Evolutionary conservation across 2,888 invertebrate species (phyloP), one percentile per base, ranked within the genome.

Genomic region (Notodonta ziczac): DNA sequence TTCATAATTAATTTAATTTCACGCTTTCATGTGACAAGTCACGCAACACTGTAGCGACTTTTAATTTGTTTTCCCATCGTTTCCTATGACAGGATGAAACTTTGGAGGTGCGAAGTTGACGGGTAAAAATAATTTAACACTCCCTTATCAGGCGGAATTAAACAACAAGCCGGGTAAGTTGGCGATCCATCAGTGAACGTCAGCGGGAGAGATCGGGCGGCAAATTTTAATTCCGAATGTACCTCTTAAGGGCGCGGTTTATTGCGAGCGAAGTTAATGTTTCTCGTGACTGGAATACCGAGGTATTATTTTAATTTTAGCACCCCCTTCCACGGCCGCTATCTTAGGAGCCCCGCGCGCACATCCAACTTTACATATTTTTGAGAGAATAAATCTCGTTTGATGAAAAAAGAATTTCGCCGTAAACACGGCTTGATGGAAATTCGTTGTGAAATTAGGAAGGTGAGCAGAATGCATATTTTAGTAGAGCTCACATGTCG

Each of bases 221-320:
- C 88, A 92, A 93, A 93, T 93, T 93, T 93, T 93, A 93, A 93
- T 93, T 93, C 90, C 83, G 87, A 87, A 86, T 87, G 87, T 87
- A 85, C 83, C 88, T 87, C 85, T 90, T 88, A 89, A 89, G 88
- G 89, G 88, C 84, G 83, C 88, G 89, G 90, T 90, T 90, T 92
- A 92, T 90, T 89, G 89, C 87, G 82, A 82, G 83, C 78, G 79
- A 88, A 91, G 87, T 89, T 93, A 93, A 93, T 93, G 93, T 91
- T 89, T 90, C 89, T 83, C 93, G 93, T 93, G 93, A 91, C 93
- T 87, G 82, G 93, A 93, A 91, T 93, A 82, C 88, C 80, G 84
- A 90, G 88, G 89, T 90, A 92, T 91, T 82, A 89, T 92, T 92
- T 93, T 93, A 93, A 93, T 93, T 91, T 91, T 73, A 81, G 77